These are phyloP conservation scores for Artibeus jamaicensis DNA, from an alignment of 2,797 vertebrate species.

Conservation along the genomic window DNA sequence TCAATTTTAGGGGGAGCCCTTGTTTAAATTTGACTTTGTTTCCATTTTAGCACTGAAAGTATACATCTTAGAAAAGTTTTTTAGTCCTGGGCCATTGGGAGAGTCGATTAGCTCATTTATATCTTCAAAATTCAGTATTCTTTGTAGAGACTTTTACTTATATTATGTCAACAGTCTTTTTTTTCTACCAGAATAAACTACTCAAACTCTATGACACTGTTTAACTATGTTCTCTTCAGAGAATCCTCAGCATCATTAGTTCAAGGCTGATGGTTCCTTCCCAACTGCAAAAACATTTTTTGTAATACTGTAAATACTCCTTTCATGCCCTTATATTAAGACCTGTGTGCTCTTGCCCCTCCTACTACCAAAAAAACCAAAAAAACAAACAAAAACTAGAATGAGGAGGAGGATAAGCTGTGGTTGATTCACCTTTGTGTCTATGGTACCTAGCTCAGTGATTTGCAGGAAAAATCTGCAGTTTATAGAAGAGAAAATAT, in stretches of 20 bases:
- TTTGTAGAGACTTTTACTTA: background rate
- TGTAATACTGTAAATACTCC: background rate
- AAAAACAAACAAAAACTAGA: background rate
- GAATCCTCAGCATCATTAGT: background rate
- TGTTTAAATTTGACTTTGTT: background rate
- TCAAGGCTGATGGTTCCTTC: background rate
- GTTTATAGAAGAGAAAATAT: background rate
- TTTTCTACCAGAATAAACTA: background rate
- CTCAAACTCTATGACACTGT: background rate
- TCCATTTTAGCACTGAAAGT: background rate
- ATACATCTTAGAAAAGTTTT: background rate
- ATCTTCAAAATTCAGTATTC: background rate
- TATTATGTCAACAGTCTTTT: background rate
- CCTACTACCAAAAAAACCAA: background rate
- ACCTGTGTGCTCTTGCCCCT: background rate
- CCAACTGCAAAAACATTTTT: background rate
- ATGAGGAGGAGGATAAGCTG: accelerated
- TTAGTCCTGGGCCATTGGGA: background rate
- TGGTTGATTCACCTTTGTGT: background rate
- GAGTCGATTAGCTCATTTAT: background rate
- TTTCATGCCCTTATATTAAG: background rate
- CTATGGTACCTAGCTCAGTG: background rate
- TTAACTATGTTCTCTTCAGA: background rate
- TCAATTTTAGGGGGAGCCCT: background rate
- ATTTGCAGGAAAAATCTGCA: background rate